Evolutionary conservation across 2,888 invertebrate species (phyloP), one percentile per base, ranked within the genome.

Genomic region (Conomelus anceps): DNA sequence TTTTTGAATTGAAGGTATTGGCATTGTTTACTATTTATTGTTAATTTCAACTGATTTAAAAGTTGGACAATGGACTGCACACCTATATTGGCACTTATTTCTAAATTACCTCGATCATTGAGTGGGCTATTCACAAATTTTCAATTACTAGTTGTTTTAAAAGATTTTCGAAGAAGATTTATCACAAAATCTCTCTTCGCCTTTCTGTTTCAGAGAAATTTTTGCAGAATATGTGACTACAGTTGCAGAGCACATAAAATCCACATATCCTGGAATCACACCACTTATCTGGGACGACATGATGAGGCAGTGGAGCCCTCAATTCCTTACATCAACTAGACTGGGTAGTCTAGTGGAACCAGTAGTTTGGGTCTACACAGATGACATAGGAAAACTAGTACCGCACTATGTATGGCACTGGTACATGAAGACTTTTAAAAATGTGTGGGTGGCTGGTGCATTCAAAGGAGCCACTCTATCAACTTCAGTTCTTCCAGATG

Each of bases 221-320:
- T 93, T 92, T 90, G 89, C 91, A 22, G 90, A 91, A 41, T 93
- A 93, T 90, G 93, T 93, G 26, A 90, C 91, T 20, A 88, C 90
- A 22, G 92, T 93, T 13, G 93, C 93, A 0, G 90, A 90, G 24
- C 93, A 93, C 90, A 92, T 94, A 3, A 92, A 92, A 87, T 90
- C 92, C 7, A 92, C 92, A 29, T 92, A 93, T 91, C 91, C 92
- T n/a, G 91, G 91, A 0, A 92, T 94, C 6, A 93, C 92, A 4
- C 92, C 93, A 3, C 93, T 95, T 24, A 93, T 94, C 91, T 94
- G 95, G 95, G 94, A 95, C 91, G 95, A 95, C 91, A 95, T 95
- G 94, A 91, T 94, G 89, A 91, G 94, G 22, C 92, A 92, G 29
- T 92, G 93, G 90, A 90, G 92, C 13, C 91, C 92, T 0, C 91